A percentile compares a stretch with the other conserved stretches of the same genome.
phyloP scores from a whole-genome alignment of 2,888 invertebrate species.

The Crossocerus cetratus region DNA sequence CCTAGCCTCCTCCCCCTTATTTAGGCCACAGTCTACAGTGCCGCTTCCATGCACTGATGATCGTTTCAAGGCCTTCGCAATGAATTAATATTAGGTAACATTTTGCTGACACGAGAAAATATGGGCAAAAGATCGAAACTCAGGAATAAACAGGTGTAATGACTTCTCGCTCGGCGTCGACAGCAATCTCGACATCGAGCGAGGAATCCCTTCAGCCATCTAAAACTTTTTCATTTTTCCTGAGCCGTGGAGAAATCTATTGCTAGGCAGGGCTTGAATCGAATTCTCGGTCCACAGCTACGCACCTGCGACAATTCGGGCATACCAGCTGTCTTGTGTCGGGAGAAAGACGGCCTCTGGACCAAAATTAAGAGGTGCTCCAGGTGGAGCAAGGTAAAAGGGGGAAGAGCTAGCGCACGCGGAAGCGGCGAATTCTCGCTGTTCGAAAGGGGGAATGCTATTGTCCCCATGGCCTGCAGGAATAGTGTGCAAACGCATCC shows the following conservation, averaged over 20 bases:
- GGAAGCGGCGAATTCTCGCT: constrained; percentile 28
- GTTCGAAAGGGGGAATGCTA: constrained; percentile 24
- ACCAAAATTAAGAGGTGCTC: not conserved
- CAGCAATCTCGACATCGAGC: not conserved
- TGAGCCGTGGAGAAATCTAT: not conserved
- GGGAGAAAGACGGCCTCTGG: not conserved
- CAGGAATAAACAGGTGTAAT: constrained; percentile 9
- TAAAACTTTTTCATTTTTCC: not conserved
- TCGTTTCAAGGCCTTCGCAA: constrained; percentile 27
- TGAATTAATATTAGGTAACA: constrained; percentile 34
- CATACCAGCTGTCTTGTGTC: constrained; percentile 35
- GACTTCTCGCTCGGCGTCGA: not conserved
- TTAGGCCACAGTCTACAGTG: not conserved
- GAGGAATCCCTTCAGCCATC: not conserved
- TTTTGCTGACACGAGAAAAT: constrained; percentile 11
- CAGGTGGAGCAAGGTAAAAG: not conserved
- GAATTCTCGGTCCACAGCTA: constrained; percentile 20
- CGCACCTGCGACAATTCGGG: constrained; percentile 31
- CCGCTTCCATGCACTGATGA: constrained; percentile 17
- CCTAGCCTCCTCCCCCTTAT: not conserved
- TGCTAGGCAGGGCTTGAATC: not conserved
- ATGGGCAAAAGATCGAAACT: constrained; percentile 6
- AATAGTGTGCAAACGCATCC: constrained; percentile 32
- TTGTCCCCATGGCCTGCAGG: constrained; percentile 35
- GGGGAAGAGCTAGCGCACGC: constrained; percentile 8